phyloP scores from a whole-genome alignment of 2,888 invertebrate genomes.

The Heliconius hortense region DNA sequence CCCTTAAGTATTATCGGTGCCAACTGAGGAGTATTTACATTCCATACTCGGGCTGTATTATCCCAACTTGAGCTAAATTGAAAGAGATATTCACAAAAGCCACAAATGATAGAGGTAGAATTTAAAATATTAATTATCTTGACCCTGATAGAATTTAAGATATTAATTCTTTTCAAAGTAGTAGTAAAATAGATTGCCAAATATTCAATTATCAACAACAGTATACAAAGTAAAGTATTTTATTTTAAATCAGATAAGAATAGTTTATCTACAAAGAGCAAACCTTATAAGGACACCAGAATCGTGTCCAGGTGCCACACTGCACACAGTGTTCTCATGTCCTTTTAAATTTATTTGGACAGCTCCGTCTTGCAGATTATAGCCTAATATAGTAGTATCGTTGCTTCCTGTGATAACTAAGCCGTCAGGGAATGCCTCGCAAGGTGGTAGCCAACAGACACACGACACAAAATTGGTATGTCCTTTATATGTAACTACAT shows the following conservation, averaged over 20 bases:
- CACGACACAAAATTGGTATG: constrained; percentile 93
- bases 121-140: too few relatives aligned
- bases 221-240: too few relatives aligned
- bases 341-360: constrained; percentile 88
- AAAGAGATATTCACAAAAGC: neutral
- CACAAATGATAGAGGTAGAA: neutral
- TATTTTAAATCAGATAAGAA: neutral
- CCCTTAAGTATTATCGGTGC: constrained; percentile 83
- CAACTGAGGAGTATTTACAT: constrained; percentile 77
- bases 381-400: constrained; percentile 91
- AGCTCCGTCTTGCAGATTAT: constrained; percentile 85
- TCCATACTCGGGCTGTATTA: constrained; percentile 92
- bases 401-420: constrained; percentile 94
- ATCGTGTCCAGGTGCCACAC: constrained; percentile 68
- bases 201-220: too few relatives aligned
- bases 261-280: neutral
- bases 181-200: too few relatives aligned
- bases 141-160: too few relatives aligned
- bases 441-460: constrained; percentile 89
- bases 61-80: constrained; percentile 95
- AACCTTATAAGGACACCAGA: constrained; percentile 73
- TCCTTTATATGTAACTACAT: constrained; percentile 86
- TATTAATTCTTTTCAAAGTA: too few relatives aligned
- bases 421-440: constrained; percentile 86
- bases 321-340: constrained; percentile 88